Evolutionary conservation across 2,113 vertebrate genomes (phyloP), one percentile per base, ranked within the genome.

Genomic region (Mus spicilegus): DNA sequence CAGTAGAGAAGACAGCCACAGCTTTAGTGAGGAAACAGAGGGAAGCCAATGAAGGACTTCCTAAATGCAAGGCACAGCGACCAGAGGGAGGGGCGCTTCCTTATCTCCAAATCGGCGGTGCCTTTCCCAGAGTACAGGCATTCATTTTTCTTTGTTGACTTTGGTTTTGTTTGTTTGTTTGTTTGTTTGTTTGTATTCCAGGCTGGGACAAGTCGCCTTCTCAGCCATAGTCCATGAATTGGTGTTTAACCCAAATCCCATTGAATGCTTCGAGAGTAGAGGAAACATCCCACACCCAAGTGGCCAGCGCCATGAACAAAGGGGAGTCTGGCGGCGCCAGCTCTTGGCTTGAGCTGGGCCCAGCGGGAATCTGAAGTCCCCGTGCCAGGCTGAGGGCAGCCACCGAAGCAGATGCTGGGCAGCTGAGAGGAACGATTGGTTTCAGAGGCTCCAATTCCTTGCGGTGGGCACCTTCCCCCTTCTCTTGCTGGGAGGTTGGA

Each of bases 241-340:
- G 85, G 90, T 96, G 97, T 98, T 98, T 86, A 97, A 97, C 93
- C 92, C 95, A 81, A 93, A 97, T 95, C 90, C 96, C 84, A 93
- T 78, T 17, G 89, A 98, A 82, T 67, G 93, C 88, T 82, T 75
- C 88, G 95, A 98, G 58, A 58, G 98, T 96, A 97, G 67, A 86
- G 97, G 96, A 95, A 96, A 97, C 96, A 96, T 97, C 98, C 98
- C 97, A 97, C 97, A 97, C 97, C 96, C 97, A 98, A 97, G 95
- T 95, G 95, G 93, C 96, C 96, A 76, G 92, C 70, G 87, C 97
- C 85, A 0, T 95, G 94, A 96, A 98, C 97, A 98, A 98, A 96
- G 95, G 86, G 97, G 91, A 94, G 95, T 73, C 97, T 97, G 49
- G 30, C 93, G 70, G 98, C 98, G 98, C 95, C 98, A 98, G 22